Evolutionary conservation across 2,888 invertebrate species (phyloP).

Genomic region (Tetragnatha montana): DNA sequence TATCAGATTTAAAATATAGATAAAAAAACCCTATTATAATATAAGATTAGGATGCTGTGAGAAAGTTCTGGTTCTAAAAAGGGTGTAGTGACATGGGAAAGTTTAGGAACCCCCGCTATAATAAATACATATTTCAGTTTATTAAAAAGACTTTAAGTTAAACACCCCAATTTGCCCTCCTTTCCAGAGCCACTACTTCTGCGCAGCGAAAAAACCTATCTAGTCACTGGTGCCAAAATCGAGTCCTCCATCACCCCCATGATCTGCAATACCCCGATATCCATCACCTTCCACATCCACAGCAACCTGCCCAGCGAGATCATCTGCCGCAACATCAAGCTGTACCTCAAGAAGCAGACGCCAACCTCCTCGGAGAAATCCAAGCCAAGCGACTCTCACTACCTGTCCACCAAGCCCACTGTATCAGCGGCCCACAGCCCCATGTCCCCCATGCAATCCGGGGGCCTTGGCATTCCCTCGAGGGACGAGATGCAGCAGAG

Average conservation of each 20-base stretch:
- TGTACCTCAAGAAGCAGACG: conserved; percentile 56
- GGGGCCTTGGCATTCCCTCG: conserved; percentile 63
- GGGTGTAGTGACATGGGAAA: too few species aligned
- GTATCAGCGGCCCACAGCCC: conserved; percentile 56
- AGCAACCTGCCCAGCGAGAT: conserved; percentile 69
- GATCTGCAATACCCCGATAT: conserved; percentile 55
- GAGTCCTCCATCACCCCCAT: conserved; percentile 57
- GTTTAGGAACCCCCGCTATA: too few species aligned
- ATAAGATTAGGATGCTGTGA: too few species aligned
- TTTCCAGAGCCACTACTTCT: conserved; percentile 56
- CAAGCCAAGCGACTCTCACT: conserved; percentile 29
- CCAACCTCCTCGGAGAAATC: conserved; percentile 36
- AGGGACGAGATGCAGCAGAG: conserved; percentile 66
- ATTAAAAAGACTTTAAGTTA: too few species aligned
- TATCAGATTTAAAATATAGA: too few species aligned
- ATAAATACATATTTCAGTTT: too few species aligned
- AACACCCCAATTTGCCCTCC: background rate
- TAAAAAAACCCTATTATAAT: too few species aligned
- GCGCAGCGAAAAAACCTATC: conserved; percentile 68
- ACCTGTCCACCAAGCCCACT: background rate
- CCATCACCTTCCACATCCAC: conserved; percentile 53
- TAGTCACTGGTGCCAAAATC: conserved; percentile 61
- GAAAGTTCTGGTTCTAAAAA: too few species aligned
- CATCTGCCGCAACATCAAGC: conserved; percentile 45
- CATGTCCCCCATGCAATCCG: conserved; percentile 63